Percentiles rank a stretch among this genome's conserved stretches.
Evolutionary conservation across 2,888 invertebrate genomes (phyloP).

Genomic region (Ormyrus nitidulus): DNA sequence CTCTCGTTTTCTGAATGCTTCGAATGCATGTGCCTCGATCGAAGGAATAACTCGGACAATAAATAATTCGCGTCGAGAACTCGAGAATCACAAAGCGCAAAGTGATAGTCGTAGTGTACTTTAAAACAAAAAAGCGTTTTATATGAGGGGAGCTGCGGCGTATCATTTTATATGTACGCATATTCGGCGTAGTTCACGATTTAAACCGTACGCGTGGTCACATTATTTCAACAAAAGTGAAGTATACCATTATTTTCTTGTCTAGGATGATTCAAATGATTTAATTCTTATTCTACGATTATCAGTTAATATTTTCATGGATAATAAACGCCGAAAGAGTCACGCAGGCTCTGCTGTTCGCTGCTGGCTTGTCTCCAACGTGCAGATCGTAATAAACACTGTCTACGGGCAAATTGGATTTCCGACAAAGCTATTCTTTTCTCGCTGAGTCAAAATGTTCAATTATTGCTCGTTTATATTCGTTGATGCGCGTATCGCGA

Average conservation of each 20-base stretch:
- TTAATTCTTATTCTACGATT: slow-evolving; percentile 70
- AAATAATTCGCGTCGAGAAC: slow-evolving; percentile 21
- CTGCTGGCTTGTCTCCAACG: slow-evolving; percentile 36
- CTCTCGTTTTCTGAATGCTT: slow-evolving; percentile 59
- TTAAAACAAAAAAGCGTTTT: slow-evolving; percentile 66
- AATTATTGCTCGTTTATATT: neutral
- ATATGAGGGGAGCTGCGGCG: slow-evolving; percentile 67
- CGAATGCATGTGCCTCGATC: slow-evolving; percentile 1
- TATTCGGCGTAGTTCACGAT: neutral
- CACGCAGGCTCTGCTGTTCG: neutral
- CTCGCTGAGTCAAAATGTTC: neutral
- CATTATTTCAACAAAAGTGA: slow-evolving; percentile 13
- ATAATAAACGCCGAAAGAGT: slow-evolving; percentile 62
- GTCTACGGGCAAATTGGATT: no score
- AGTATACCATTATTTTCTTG: slow-evolving; percentile 42
- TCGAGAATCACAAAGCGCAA: slow-evolving; percentile 9
- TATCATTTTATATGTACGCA: slow-evolving; percentile 53
- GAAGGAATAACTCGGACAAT: slow-evolving; percentile 16
- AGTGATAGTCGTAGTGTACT: slow-evolving; percentile 13
- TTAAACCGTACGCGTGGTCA: neutral
- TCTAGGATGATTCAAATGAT: slow-evolving; percentile 67
- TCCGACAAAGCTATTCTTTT: slow-evolving; percentile 15
- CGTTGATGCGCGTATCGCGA: neutral
- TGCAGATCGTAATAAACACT: no score
- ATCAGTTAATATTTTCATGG: slow-evolving; percentile 67